A percentile compares a stretch with the other conserved stretches of the same genome.
These are phyloP conservation scores for Coranthus polyacanthus DNA, from an alignment of 2,797 vertebrate genomes.

Conservation along the genomic window DNA sequence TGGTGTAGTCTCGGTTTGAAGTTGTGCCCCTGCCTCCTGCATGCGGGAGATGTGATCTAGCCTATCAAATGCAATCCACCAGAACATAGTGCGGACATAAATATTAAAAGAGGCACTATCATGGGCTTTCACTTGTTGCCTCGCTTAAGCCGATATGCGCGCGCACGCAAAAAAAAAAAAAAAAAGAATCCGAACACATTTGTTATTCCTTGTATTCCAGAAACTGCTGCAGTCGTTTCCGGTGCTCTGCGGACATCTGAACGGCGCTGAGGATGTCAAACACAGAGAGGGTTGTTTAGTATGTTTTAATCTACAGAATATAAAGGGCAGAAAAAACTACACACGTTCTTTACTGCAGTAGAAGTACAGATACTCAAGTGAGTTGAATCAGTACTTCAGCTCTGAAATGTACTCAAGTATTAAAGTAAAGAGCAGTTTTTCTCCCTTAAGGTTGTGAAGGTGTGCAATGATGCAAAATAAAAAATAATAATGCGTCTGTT, in stretches of 20 bases:
- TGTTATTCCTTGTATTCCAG: conserved; percentile 95
- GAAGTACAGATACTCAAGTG: no score
- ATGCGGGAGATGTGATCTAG: conserved; percentile 23
- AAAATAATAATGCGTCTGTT: no score
- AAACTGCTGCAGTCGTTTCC: conserved; percentile 96
- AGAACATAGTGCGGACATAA: conserved; percentile 43
- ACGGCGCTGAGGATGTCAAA: conserved; percentile 86
- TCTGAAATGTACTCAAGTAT: no score
- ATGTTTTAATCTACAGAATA: no score
- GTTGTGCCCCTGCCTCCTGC: conserved; percentile 13
- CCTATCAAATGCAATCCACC: conserved; percentile 39
- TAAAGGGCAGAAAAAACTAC: no score
- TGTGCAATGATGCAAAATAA: no score
- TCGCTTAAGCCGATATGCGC: conserved; percentile 16
- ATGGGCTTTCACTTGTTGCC: conserved; percentile 26
- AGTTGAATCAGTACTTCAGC: no score
- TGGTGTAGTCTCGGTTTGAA: conserved; percentile 8
- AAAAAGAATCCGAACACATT: no score
- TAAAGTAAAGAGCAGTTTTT: no score
- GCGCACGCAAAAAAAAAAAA: no score
- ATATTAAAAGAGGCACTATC: conserved; percentile 67
- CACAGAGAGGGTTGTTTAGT: background rate
- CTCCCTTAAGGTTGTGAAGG: no score
- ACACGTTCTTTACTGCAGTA: no score
- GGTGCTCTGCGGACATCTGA: conserved; percentile 93